These are phyloP conservation scores for Hestina assimilis DNA, from an alignment of 1,140 invertebrate species.

Conservation along the genomic window DNA sequence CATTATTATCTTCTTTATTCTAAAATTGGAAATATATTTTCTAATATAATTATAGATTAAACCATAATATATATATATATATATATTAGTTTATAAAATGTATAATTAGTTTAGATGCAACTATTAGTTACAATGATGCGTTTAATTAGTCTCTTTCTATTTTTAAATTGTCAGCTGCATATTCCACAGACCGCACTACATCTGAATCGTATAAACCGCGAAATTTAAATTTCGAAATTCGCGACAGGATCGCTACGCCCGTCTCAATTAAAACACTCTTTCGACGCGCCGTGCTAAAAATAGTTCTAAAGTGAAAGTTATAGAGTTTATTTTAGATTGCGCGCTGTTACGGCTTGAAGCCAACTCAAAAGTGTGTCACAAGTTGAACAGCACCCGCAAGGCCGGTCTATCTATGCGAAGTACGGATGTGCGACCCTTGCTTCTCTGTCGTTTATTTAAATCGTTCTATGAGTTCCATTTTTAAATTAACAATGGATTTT, in stretches of 20 bases:
- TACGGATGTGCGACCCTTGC: slow-evolving; percentile 63
- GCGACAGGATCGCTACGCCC: slow-evolving; percentile 59
- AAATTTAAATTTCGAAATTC: slow-evolving; percentile 73
- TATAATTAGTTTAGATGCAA: too few species aligned
- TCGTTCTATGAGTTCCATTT: slow-evolving; percentile 22
- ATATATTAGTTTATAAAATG: too few species aligned
- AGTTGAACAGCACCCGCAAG: slow-evolving; percentile 71
- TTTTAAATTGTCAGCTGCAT: not conserved
- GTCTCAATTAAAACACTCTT: slow-evolving; percentile 70
- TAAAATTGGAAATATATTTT: too few species aligned
- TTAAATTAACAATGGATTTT: not conserved
- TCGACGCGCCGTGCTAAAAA: slow-evolving; percentile 27
- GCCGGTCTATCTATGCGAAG: slow-evolving; percentile 71
- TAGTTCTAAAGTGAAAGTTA: slow-evolving; percentile 31
- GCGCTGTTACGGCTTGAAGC: slow-evolving; percentile 53
- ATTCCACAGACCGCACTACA: not conserved
- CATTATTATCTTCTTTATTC: too few species aligned
- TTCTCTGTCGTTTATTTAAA: slow-evolving; percentile 49
- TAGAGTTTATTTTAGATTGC: slow-evolving; percentile 48
- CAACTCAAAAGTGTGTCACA: slow-evolving; percentile 75
- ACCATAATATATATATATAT: too few species aligned
- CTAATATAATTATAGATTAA: too few species aligned
- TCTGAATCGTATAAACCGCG: slow-evolving; percentile 19
- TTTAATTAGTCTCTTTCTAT: not conserved
- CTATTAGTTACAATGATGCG: too few species aligned